Evolutionary conservation across 2,797 vertebrate genomes (phyloP), one percentile per base, ranked within the genome.

Genomic region (Diglossa cyanea): DNA sequence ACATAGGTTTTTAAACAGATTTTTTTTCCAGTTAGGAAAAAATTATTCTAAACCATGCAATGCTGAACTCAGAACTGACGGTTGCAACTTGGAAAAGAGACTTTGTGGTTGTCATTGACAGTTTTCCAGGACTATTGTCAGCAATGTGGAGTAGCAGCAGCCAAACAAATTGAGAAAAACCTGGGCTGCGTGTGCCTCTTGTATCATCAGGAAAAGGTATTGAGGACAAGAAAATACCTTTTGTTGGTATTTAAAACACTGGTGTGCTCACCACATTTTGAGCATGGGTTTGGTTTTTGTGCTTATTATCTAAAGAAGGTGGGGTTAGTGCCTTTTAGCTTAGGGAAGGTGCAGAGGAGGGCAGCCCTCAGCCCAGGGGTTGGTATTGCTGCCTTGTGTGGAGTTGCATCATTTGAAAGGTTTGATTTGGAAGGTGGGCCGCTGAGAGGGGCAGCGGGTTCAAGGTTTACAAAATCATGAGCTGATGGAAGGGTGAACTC

Each of bases 21-120:
- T 8, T 53, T 86, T 65, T 91, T 93, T 91, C 74, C 78, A 93
- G 53, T 89, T 63, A 82, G 91, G 83, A 82, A 85, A 85, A 85
- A 76, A 63, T 45, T 30, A 48, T 23, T 42, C 78, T 71, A 48
- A 87, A 67, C 55, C 30, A 11, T 53, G 47, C 62, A 35, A 25
- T 67, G 57, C 57, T 94, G 81, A 90, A 31, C 75, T 89, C 13
- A 7, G 45, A 87, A 72, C 51, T 79, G 67, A 76, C 1, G 15
- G 26, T 25, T 91, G 53, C 51, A 57, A 5, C 72, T 82, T 67
- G 63, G 42, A 55, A 84, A 76, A 39, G 57, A 48, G 37, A 12
- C 53, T 58, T 73, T 79, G 72, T 82, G 72, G 55, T 82, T 92
- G 60, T 76, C 55, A 17, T 4, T 74, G 67, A 70, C 40, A 35